A percentile compares a stretch with the other conserved stretches of the same genome.
Conservation (phyloP, 2,888 invertebrate species). For the Phortica okadai region DNA sequence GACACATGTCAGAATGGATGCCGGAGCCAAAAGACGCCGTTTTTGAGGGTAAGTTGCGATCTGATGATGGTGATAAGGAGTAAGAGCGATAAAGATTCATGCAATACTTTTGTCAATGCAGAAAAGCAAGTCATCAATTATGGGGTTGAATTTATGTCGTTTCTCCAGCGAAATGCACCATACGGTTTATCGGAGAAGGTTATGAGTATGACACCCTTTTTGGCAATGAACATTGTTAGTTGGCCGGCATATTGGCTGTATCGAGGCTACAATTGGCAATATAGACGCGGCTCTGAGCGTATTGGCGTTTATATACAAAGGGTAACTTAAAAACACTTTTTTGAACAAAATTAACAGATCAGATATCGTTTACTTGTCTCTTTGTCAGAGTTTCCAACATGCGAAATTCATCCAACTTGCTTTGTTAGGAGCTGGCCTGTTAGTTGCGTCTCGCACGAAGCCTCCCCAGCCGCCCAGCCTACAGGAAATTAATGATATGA, state of each 20-base stretch:
- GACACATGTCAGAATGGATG: no score
- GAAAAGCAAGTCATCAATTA: conserved; percentile 44
- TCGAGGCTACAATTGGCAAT: conserved; percentile 60
- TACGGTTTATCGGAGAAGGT: conserved; percentile 55
- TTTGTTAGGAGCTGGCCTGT: conserved; percentile 55
- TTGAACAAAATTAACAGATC: neutral
- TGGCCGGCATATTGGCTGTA: conserved; percentile 67
- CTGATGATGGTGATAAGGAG: neutral
- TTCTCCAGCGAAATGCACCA: conserved; percentile 58
- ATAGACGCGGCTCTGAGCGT: conserved; percentile 42
- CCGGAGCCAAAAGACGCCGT: no score
- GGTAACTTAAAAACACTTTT: conserved; percentile 40
- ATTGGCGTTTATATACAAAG: conserved; percentile 58
- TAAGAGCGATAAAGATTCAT: neutral
- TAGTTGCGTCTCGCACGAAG: conserved; percentile 15
- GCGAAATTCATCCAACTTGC: conserved; percentile 65
- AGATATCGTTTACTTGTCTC: neutral
- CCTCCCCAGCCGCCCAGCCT: no score
- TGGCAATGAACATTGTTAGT: conserved; percentile 54
- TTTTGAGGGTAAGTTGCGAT: no score
- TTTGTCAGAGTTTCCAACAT: conserved; percentile 62
- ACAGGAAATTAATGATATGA: no score
- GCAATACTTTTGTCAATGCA: neutral
- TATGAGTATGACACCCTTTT: conserved; percentile 52
- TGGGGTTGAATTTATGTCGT: conserved; percentile 52